Evolutionary conservation across 2,888 invertebrate species (phyloP).

Genomic region (Drosophila buzzatii): DNA sequence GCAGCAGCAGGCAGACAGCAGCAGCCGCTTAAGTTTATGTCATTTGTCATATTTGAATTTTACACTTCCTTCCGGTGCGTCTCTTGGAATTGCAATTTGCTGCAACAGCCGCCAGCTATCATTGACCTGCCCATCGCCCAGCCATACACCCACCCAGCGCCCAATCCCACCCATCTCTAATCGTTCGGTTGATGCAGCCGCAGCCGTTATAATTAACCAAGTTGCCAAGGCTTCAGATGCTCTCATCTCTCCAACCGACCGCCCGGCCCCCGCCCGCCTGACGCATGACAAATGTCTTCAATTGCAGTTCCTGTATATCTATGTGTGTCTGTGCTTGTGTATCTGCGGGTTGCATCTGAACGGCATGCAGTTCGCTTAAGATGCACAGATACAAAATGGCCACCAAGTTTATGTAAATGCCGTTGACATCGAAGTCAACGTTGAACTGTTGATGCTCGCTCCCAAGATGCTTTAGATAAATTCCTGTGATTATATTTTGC

Average conservation of each 20-base stretch:
- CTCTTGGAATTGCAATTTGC: conserved; percentile 74
- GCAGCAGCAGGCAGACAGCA: conserved; percentile 8
- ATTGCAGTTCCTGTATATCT: conserved; percentile 70
- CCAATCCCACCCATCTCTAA: conserved; percentile 38
- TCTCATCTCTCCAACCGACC: neutral
- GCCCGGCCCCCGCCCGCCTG: conserved; percentile 14
- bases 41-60: conserved; percentile 81
- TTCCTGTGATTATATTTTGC: conserved; percentile 74
- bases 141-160: neutral
- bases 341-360: conserved; percentile 66
- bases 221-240: conserved; percentile 48
- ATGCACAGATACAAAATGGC: conserved; percentile 62
- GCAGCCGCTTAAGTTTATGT: conserved; percentile 78
- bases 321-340: conserved; percentile 16
- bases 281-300: conserved; percentile 77
- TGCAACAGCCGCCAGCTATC: conserved; percentile 43
- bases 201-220: conserved; percentile 79
- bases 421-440: conserved; percentile 42
- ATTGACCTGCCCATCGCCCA: conserved; percentile 10
- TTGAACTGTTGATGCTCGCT: conserved; percentile 48
- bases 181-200: conserved; percentile 58
- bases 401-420: conserved; percentile 74
- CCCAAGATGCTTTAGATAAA: conserved; percentile 71
- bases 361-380: conserved; percentile 28
- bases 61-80: conserved; percentile 81